Evolutionary conservation across 2,113 vertebrate genomes (phyloP), one percentile per base, ranked within the genome.

Genomic region (Sitta europaea): DNA sequence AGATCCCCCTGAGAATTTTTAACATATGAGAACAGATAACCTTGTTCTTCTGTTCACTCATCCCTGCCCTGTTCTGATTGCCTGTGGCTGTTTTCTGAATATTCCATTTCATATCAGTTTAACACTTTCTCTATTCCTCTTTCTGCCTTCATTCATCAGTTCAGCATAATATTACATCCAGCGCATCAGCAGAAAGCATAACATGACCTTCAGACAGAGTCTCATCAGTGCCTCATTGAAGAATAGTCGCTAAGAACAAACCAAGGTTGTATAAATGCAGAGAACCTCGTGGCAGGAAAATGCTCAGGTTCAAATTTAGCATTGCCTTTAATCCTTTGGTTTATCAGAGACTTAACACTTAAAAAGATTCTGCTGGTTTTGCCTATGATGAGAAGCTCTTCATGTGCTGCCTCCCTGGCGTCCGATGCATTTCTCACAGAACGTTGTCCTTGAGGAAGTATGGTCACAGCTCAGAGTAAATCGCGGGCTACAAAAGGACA

Each of bases 41-140:
- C 93, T 95, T 96, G 87, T 94, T 97, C 88, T 88, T 97, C 87
- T 97, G 87, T 94, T 96, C 93, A 73, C 73, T 94, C 94, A 93
- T 96, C 88, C 90, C 79, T 97, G 58, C 86, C 79, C 79, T 84
- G n/a, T 91, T 94, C 88, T 84, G 40, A 93, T 79, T 96, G 90
- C 94, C 79, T 78, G 45, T 50, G 54, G 94, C 92, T 93, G 67
- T 96, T 89, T 93, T 84, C 80, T 93, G 83, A 94, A 88, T 93
- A 92, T 94, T 93, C 85, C 40, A 71, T 94, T 96, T 97, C 96
- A 87, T 96, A 92, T 82, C 88, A 14, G 1, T 88, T 96, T 96
- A 97, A 92, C 88, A 75, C 90, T 95, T 92, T 71, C 63, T 67
- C 79, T 76, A 63, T 93, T 96, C 85, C 94, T 94, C 78, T 91